These are phyloP conservation scores for Podiceps cristatus DNA, from an alignment of 2,113 vertebrate genomes.

Conservation along the genomic window DNA sequence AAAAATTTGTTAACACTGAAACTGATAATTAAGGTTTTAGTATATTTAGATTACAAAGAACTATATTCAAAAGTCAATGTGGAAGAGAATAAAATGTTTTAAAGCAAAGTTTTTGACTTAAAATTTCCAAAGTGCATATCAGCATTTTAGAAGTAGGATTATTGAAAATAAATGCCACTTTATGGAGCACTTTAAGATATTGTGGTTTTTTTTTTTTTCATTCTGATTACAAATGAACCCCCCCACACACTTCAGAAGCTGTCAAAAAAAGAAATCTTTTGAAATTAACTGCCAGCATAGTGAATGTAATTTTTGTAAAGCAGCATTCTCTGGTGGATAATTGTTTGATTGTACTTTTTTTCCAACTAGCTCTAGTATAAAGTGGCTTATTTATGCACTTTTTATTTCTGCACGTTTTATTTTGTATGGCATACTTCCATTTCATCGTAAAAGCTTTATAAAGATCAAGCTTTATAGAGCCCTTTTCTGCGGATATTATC, in stretches of 20 bases:
- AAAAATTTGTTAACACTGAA: not conserved
- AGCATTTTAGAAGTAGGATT: not conserved
- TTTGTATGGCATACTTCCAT: not conserved
- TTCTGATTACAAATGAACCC: not conserved
- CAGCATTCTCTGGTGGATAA: not conserved
- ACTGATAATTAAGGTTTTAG: not conserved
- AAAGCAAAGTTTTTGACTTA: not conserved
- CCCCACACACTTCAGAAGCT: not conserved
- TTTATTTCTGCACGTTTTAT: not conserved
- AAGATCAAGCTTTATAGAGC: not conserved
- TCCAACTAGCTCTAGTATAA: not conserved
- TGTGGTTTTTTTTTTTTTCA: not conserved
- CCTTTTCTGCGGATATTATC: slow-evolving; percentile 35
- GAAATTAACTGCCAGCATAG: not conserved
- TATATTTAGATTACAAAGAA: not conserved
- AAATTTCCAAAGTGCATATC: not conserved
- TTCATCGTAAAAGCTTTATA: not conserved
- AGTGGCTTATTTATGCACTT: not conserved
- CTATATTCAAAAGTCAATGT: not conserved
- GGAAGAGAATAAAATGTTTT: not conserved
- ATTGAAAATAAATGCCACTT: not conserved
- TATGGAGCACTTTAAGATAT: not conserved
- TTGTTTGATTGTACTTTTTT: not conserved
- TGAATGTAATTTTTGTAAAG: not conserved
- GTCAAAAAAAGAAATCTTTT: not conserved